Percentiles rank a stretch among this genome's conserved stretches.
Evolutionary conservation across 2,797 vertebrate genomes (phyloP).

Genomic region (Leuciscus waleckii): DNA sequence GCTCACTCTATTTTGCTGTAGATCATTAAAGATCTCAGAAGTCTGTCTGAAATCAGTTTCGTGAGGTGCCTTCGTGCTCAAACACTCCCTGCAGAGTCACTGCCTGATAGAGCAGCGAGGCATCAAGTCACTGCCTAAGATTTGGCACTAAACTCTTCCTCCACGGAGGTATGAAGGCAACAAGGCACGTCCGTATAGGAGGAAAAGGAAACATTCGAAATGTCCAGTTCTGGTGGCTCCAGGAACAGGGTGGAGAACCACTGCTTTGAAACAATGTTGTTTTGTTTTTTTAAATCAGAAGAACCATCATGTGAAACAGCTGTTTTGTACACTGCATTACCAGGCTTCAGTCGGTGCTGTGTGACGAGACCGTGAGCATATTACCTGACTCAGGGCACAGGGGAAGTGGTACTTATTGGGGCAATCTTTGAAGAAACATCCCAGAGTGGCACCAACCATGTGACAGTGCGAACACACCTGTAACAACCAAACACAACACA

Average conservation of each 20-base stretch:
- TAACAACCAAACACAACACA: not conserved
- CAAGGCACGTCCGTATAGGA: not conserved
- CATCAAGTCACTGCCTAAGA: not conserved
- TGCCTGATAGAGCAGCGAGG: not conserved
- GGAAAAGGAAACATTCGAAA: not conserved
- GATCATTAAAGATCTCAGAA: not conserved
- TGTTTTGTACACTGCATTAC: not conserved
- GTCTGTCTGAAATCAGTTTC: too few relatives aligned
- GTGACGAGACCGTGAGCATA: not conserved
- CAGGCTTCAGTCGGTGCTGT: not conserved
- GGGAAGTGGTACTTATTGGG: slow-evolving; percentile 77
- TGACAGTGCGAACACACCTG: slow-evolving; percentile 76
- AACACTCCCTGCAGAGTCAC: not conserved
- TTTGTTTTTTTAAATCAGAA: not conserved
- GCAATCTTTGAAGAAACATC: slow-evolving; percentile 82
- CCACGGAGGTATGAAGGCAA: not conserved
- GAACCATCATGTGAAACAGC: not conserved
- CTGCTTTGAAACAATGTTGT: not conserved
- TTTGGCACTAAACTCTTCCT: too few relatives aligned
- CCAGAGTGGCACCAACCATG: slow-evolving; percentile 75
- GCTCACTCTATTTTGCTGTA: not conserved
- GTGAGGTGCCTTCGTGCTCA: too few relatives aligned
- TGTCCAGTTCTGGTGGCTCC: not conserved
- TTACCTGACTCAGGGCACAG: slow-evolving; percentile 78
- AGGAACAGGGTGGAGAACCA: not conserved